Base-by-base conservation (phyloP, 2,888 invertebrate genomes). In the Meloe dianella region DNA sequence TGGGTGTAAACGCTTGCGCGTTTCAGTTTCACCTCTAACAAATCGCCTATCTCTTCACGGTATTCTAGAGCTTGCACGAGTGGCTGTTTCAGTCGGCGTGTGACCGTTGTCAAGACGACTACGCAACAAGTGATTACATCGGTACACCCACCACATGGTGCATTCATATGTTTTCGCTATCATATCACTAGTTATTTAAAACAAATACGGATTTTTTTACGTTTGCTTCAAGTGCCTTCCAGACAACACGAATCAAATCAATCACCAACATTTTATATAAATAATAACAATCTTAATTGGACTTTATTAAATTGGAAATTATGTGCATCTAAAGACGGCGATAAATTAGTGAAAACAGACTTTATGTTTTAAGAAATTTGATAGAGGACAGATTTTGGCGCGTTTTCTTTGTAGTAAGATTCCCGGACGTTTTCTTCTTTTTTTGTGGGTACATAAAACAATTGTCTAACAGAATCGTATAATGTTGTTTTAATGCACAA, bases 1-100 rank as follows among this genome's bases (percentile, higher is more conserved):
- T 81, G 80, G 81, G 81, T 80, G 81, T 74, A 75, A 74, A 79
- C 78, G 80, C 79, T 77, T 81, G 81, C 81, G 81, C 81, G 72
- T 65, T 76, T 63, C 67, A 68, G 66, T 70, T 67, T 70, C 65
- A 68, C 64, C 67, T 67, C 62, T 56, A 66, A 69, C 74, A 69
- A 74, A 74, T 74, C 75, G 77, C 75, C 76, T 76, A 76, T 77
- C 76, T 77, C 77, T 77, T 75, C 72, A 70, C 71, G 72, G 69
- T 69, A 72, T 66, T 74, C 74, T 74, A 71, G 70, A 68, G 71
- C 70, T 73, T 65, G 61, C 60, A 63, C 73, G 69, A 63, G 66
- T 66, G 69, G 69, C 69, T 61, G 68, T 68, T 64, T 71, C 80
- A 81, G 81, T 81, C 78, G 79, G 79, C 80, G 80, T 80, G 79